phyloP scores from a whole-genome alignment of 1,140 invertebrate species.

The Anastrepha ludens region DNA sequence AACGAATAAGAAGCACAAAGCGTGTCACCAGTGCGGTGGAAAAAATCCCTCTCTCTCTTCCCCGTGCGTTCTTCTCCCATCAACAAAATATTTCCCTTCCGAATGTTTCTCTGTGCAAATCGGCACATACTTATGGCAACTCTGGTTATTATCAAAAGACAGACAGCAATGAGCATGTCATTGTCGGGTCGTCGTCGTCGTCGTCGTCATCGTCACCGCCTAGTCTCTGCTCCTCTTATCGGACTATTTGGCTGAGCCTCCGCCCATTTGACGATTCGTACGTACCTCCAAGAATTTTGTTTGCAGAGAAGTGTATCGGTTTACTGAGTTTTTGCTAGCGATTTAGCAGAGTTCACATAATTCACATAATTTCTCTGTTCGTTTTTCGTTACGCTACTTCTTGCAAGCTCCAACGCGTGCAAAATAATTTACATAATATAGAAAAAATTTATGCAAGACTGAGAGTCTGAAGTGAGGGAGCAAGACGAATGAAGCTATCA shows the following conservation, averaged over 20 bases:
- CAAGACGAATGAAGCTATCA: background rate
- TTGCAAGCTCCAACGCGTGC: constrained; percentile 16
- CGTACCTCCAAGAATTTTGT: background rate
- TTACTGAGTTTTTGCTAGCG: background rate
- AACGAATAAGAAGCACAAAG: too few species aligned
- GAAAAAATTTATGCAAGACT: background rate
- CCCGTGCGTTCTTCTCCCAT: too few species aligned
- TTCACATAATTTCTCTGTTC: constrained; percentile 10
- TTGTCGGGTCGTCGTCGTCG: constrained; percentile 35
- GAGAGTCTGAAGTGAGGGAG: background rate
- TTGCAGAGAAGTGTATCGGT: background rate
- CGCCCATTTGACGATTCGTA: background rate
- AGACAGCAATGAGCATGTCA: constrained; percentile 47
- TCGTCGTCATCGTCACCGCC: constrained; percentile 11
- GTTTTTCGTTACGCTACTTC: constrained; percentile 41
- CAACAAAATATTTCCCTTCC: too few species aligned
- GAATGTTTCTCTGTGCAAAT: too few species aligned
- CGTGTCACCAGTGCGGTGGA: too few species aligned
- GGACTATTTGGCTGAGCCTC: background rate
- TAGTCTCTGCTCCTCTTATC: constrained; percentile 14
- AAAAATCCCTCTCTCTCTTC: too few species aligned
- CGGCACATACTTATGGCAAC: background rate
- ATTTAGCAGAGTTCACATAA: constrained; percentile 11
- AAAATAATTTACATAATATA: background rate
- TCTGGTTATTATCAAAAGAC: constrained; percentile 23